These are phyloP conservation scores for Spodoptera picta DNA, from an alignment of 2,888 invertebrate genomes.

Conservation along the genomic window DNA sequence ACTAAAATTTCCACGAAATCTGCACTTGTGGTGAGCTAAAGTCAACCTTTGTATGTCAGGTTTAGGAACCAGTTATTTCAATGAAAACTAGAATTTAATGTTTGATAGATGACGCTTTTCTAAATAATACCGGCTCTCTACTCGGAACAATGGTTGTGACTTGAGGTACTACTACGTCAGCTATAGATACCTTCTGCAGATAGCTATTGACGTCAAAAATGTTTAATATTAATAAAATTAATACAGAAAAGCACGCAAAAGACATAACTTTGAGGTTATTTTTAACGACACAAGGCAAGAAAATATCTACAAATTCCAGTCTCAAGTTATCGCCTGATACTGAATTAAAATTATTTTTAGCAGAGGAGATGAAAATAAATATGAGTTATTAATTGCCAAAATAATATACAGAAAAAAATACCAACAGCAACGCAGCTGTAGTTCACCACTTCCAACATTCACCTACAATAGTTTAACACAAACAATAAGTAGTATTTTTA, in stretches of 20 bases:
- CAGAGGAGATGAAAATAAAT: not conserved
- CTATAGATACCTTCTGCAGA: constrained; percentile 5
- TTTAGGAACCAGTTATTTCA: not conserved
- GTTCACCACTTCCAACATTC: constrained; percentile 38
- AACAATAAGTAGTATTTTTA: constrained; percentile 73
- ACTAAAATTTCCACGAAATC: not conserved
- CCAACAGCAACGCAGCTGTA: constrained; percentile 31
- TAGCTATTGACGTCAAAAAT: no score
- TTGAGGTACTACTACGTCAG: constrained; percentile 9
- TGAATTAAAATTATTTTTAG: no score
- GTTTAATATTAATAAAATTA: no score
- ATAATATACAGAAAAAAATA: constrained; percentile 20
- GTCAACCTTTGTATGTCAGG: not conserved
- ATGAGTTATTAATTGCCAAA: not conserved
- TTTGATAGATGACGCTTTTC: constrained; percentile 1
- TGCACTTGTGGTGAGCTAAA: not conserved
- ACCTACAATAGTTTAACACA: constrained; percentile 62
- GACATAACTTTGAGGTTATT: no score
- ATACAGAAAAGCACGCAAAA: no score
- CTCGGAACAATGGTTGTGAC: constrained; percentile 23
- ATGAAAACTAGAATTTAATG: not conserved
- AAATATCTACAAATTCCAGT: no score
- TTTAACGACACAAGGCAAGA: no score
- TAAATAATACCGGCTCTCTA: constrained; percentile 5
- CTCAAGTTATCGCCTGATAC: no score